Percentiles rank a stretch among this genome's conserved stretches.
These are phyloP conservation scores for Emesis russula DNA, from an alignment of 2,888 invertebrate species.

Conservation along the genomic window DNA sequence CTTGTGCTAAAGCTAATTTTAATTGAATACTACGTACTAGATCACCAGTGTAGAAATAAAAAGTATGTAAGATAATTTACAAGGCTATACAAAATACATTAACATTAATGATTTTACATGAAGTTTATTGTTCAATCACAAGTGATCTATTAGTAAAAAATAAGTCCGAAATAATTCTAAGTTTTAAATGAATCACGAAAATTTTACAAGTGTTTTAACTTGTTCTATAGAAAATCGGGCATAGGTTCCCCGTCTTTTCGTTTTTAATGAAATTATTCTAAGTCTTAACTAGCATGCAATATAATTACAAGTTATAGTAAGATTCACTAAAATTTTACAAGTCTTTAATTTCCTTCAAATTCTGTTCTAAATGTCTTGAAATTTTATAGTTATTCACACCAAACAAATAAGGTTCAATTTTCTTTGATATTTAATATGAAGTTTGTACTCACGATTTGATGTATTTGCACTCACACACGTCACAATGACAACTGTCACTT, in stretches of 20 bases:
- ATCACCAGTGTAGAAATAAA: too few relatives aligned
- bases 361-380: background rate
- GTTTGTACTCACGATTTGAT: background rate
- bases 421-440: background rate
- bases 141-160: too few relatives aligned
- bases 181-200: background rate
- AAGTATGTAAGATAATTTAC: too few relatives aligned
- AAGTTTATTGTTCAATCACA: too few relatives aligned
- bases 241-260: background rate
- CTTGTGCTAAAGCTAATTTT: too few relatives aligned
- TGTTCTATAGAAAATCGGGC: background rate
- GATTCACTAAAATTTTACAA: background rate
- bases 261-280: constrained; percentile 4
- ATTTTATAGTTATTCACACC: too few relatives aligned
- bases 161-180: too few relatives aligned
- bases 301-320: background rate
- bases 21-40: too few relatives aligned
- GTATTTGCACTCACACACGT: background rate
- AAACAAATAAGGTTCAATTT: background rate
- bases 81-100: too few relatives aligned
- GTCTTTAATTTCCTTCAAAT: background rate
- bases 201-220: background rate
- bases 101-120: too few relatives aligned
- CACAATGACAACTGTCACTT: background rate
- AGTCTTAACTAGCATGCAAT: background rate